phyloP scores from a whole-genome alignment of 1,140 invertebrate genomes.

The Caerostris extrusa region DNA sequence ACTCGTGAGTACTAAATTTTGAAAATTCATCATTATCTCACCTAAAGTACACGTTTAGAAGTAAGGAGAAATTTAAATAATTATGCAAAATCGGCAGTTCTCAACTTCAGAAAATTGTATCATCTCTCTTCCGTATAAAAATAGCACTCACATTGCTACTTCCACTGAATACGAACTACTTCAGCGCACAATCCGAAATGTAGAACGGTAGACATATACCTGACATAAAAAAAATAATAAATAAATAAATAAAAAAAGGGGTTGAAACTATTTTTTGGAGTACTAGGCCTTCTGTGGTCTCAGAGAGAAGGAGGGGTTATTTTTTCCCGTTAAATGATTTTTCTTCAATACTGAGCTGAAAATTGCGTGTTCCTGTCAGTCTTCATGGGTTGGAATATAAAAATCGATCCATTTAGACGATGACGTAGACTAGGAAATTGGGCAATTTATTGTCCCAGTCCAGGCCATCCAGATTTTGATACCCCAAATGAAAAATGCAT shows the following conservation, averaged over 20 bases:
- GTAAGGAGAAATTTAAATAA: background rate
- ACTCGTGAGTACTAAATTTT: background rate
- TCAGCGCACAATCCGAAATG: background rate
- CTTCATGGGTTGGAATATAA: background rate
- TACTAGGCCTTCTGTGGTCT: background rate
- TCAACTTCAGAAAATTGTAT: no score
- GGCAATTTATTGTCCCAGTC: constrained; percentile 55
- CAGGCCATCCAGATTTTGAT: constrained; percentile 57
- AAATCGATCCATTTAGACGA: constrained; percentile 47
- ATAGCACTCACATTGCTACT: background rate
- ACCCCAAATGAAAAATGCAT: constrained; percentile 54
- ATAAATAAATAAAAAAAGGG: background rate
- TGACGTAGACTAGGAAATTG: constrained; percentile 53
- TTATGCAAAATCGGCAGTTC: background rate
- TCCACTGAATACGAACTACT: background rate
- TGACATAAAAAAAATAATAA: background rate
- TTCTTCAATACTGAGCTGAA: constrained; percentile 42
- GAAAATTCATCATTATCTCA: background rate
- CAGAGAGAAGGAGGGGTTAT: background rate
- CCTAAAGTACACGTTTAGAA: background rate
- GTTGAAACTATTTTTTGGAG: background rate
- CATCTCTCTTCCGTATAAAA: background rate
- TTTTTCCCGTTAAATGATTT: constrained; percentile 11
- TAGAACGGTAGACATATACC: background rate
- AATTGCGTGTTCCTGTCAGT: constrained; percentile 38